Evolutionary conservation across 2,888 invertebrate genomes (phyloP).

Genomic region (Aradus depressus): DNA sequence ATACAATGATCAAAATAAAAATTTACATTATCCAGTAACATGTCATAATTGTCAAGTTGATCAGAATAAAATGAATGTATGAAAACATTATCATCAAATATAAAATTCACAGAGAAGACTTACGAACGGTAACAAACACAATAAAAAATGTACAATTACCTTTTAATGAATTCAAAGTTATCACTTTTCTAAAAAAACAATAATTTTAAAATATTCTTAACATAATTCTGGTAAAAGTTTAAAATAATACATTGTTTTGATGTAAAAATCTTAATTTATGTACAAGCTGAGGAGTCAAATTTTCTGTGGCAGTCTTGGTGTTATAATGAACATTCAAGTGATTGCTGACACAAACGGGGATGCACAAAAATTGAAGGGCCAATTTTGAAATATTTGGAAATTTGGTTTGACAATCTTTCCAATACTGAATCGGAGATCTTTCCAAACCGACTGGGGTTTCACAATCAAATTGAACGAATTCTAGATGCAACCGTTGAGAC

Average conservation of each 20-base stretch:
- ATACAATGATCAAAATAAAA: too few relatives aligned
- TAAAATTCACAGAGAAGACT: too few relatives aligned
- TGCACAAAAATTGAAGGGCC: constrained; percentile 12
- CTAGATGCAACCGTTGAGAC: constrained; percentile 38
- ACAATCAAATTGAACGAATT: constrained; percentile 40
- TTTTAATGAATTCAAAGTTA: too few relatives aligned
- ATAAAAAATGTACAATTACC: too few relatives aligned
- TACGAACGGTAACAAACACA: too few relatives aligned
- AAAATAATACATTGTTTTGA: constrained; percentile 12
- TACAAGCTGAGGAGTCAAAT: constrained; percentile 10
- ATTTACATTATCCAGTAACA: too few relatives aligned
- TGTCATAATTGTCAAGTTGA: too few relatives aligned
- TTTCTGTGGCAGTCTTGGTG: constrained; percentile 7
- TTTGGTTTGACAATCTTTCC: constrained; percentile 32
- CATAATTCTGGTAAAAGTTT: too few relatives aligned
- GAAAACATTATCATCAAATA: too few relatives aligned
- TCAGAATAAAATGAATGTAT: too few relatives aligned
- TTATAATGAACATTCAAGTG: constrained; percentile 12
- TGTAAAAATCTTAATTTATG: constrained; percentile 12
- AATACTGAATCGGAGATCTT: constrained; percentile 40
- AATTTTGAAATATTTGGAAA: constrained; percentile 17
- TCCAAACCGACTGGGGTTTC: constrained; percentile 39
- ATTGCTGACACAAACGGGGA: constrained; percentile 13
- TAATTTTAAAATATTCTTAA: too few relatives aligned
- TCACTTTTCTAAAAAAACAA: too few relatives aligned